Evolutionary conservation across 1,140 invertebrate genomes (phyloP).

Genomic region (Temnothorax longispinosus): DNA sequence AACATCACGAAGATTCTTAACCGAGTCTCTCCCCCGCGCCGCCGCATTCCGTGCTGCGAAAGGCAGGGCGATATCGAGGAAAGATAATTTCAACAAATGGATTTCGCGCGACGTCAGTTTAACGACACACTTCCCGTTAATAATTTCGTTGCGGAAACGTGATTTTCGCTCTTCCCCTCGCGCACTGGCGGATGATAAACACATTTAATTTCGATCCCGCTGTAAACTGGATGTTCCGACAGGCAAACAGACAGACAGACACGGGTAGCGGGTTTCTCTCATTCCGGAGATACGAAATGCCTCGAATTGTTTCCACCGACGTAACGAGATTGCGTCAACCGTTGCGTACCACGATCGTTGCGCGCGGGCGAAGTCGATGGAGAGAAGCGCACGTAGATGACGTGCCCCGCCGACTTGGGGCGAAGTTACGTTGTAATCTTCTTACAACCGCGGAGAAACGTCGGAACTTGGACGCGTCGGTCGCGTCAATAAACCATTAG

Average conservation of each 20-base stretch:
- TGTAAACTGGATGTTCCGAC: not conserved
- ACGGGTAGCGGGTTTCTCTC: not conserved
- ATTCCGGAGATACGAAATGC: constrained; percentile 28
- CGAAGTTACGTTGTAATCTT: constrained; percentile 57
- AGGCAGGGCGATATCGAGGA: not conserved
- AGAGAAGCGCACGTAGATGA: constrained; percentile 40
- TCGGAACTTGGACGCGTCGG: constrained; percentile 51
- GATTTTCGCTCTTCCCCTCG: not conserved
- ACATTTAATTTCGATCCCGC: constrained; percentile 25
- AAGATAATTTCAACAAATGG: constrained; percentile 27
- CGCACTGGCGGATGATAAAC: not conserved
- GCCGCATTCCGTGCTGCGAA: not conserved
- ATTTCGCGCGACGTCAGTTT: constrained; percentile 21
- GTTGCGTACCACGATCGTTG: constrained; percentile 40
- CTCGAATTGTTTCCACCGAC: constrained; percentile 46
- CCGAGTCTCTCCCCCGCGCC: no score
- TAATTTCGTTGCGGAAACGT: constrained; percentile 16
- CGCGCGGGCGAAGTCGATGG: not conserved
- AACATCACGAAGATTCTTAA: not conserved
- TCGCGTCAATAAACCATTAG: constrained; percentile 61
- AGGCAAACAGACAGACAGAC: no score
- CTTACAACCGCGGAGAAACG: constrained; percentile 49
- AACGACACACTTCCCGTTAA: not conserved
- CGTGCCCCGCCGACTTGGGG: constrained; percentile 38
- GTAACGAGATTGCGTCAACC: constrained; percentile 57